Evolutionary conservation across 2,888 invertebrate genomes (phyloP).

Genomic region (Temnothorax ravouxi): DNA sequence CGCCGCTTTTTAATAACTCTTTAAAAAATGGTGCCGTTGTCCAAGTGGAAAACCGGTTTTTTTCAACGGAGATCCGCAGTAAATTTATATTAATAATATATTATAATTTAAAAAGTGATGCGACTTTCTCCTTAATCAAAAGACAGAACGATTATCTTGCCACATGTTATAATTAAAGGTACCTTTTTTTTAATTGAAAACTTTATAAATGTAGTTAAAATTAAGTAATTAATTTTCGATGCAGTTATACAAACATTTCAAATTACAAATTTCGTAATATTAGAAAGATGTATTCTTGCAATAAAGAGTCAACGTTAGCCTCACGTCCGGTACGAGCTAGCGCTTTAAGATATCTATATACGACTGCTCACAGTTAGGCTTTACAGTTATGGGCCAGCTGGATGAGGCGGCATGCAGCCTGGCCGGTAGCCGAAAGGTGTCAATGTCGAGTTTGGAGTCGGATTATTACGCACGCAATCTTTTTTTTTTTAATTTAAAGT

Average conservation of each 20-base stretch:
- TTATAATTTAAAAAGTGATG: not conserved
- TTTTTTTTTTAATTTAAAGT: no score
- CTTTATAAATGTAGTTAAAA: not conserved
- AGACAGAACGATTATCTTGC: no score
- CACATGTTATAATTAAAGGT: not conserved
- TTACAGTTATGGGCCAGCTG: conserved; percentile 63
- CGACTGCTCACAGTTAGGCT: conserved; percentile 21
- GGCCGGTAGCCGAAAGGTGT: conserved; percentile 43
- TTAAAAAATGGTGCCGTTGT: conserved; percentile 23
- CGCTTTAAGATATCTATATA: not conserved
- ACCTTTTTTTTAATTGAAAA: not conserved
- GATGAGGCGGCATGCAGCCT: not conserved
- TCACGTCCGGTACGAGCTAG: not conserved
- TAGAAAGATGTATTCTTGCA: not conserved
- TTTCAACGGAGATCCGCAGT: not conserved
- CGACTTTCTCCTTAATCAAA: not conserved
- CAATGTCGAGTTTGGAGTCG: conserved; percentile 48
- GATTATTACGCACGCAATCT: not conserved
- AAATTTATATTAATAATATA: not conserved
- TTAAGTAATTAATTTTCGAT: not conserved
- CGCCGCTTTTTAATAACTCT: conserved; percentile 29
- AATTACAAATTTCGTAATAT: not conserved
- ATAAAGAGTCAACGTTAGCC: not conserved
- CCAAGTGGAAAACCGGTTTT: not conserved
- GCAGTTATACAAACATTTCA: not conserved